Evolutionary conservation across 2,113 vertebrate genomes (phyloP).

Genomic region (Cinclus mexicanus): DNA sequence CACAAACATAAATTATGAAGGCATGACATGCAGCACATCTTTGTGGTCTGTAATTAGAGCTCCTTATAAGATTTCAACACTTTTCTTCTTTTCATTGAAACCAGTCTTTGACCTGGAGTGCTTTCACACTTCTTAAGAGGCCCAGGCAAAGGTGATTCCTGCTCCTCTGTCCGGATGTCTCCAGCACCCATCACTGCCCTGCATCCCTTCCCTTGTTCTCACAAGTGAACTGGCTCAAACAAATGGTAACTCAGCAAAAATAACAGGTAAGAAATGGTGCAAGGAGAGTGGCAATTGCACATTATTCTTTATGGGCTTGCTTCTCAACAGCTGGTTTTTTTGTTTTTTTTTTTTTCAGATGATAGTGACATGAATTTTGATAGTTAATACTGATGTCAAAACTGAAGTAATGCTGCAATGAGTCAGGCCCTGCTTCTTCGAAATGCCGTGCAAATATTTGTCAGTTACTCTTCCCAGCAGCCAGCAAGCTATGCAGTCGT

Average conservation of each 20-base stretch:
- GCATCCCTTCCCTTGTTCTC: background rate
- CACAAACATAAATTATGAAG: background rate
- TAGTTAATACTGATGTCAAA: background rate
- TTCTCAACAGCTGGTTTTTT: background rate
- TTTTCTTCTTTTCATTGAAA: background rate
- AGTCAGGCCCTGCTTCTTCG: background rate
- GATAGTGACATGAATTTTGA: background rate
- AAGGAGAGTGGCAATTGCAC: background rate
- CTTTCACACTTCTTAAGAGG: background rate
- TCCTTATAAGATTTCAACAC: background rate
- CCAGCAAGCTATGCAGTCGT: background rate
- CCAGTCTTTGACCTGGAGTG: background rate
- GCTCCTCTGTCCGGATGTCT: background rate
- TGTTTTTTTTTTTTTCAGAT: background rate
- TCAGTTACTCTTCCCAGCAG: conserved; percentile 17
- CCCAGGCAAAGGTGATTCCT: background rate
- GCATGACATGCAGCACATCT: background rate
- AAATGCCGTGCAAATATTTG: conserved; percentile 55
- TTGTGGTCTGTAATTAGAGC: background rate
- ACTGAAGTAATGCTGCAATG: background rate
- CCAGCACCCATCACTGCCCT: background rate
- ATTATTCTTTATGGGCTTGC: background rate
- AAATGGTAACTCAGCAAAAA: background rate
- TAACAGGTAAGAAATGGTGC: background rate
- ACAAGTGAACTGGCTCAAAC: background rate